A percentile compares a stretch with the other conserved stretches of the same genome.
Conservation (phyloP, 2,797 vertebrate species). For the Tokudaia tokunoshimensis region DNA sequence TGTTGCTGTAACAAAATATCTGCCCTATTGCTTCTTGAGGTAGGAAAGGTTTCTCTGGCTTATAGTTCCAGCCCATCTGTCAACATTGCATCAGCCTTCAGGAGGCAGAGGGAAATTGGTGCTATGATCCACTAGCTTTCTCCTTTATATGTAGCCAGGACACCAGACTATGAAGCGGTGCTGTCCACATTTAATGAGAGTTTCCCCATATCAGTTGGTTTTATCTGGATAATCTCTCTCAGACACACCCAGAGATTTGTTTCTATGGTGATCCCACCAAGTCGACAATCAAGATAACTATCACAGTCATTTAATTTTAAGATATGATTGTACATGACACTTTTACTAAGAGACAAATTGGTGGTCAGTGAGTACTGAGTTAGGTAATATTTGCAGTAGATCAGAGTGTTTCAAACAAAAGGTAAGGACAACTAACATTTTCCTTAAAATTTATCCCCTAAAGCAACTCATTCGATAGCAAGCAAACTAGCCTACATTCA, state of each 20-base stretch:
- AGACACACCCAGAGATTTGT: background rate
- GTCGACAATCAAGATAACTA: background rate
- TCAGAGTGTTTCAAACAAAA: slow-evolving; percentile 35
- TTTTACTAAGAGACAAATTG: slow-evolving; percentile 2
- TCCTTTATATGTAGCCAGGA: background rate
- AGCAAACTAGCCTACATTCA: background rate
- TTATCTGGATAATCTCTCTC: background rate
- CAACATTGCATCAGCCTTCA: background rate
- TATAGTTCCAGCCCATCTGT: too few species aligned
- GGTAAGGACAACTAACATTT: slow-evolving; percentile 1
- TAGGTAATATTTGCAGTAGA: background rate
- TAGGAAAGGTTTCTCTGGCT: background rate
- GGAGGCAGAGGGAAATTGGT: background rate
- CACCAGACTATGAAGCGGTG: background rate
- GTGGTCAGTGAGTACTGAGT: background rate
- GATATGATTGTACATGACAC: slow-evolving; percentile 19
- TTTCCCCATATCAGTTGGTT: background rate
- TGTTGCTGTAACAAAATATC: background rate
- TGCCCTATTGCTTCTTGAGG: background rate
- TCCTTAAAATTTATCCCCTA: slow-evolving; percentile 33
- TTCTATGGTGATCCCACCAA: background rate
- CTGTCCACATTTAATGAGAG: background rate
- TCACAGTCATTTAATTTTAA: background rate
- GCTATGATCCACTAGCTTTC: background rate
- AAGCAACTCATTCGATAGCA: background rate